These are phyloP conservation scores for Apantesis nais DNA, from an alignment of 2,888 invertebrate species.

Conservation along the genomic window DNA sequence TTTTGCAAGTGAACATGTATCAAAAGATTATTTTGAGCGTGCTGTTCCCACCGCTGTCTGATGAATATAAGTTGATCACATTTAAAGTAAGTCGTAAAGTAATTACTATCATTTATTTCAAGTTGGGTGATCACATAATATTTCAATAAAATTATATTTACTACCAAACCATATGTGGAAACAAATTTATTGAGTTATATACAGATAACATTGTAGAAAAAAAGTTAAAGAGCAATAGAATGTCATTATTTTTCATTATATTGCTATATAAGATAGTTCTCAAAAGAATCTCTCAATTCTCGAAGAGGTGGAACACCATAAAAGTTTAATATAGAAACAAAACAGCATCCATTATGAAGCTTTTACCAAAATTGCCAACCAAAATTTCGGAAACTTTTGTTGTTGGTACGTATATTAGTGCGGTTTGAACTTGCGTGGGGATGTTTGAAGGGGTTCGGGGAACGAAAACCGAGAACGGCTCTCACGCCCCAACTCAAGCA, in stretches of 20 bases:
- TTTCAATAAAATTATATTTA: no score
- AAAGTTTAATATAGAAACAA: conserved; percentile 13
- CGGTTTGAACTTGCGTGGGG: conserved; percentile 26
- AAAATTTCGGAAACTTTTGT: conserved; percentile 21
- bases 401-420: conserved; percentile 33
- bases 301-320: conserved; percentile 5
- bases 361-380: conserved; percentile 28
- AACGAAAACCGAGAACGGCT: conserved; percentile 42
- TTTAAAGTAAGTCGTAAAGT: conserved; percentile 79
- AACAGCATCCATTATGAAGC: conserved; percentile 26
- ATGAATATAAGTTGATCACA: conserved; percentile 80
- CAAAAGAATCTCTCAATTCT: no score
- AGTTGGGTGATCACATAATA: neutral
- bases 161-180: no score
- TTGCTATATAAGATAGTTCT: neutral
- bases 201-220: neutral
- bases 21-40: conserved; percentile 53
- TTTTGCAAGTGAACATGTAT: conserved; percentile 57
- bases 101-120: neutral
- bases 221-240: no score
- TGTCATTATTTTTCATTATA: neutral
- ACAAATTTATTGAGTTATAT: neutral
- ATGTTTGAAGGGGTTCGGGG: conserved; percentile 14
- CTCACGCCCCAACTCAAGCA: conserved; percentile 30
- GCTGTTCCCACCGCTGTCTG: conserved; percentile 71